Conservation (phyloP, 2,888 invertebrate species). For the Machimus rusticus region DNA sequence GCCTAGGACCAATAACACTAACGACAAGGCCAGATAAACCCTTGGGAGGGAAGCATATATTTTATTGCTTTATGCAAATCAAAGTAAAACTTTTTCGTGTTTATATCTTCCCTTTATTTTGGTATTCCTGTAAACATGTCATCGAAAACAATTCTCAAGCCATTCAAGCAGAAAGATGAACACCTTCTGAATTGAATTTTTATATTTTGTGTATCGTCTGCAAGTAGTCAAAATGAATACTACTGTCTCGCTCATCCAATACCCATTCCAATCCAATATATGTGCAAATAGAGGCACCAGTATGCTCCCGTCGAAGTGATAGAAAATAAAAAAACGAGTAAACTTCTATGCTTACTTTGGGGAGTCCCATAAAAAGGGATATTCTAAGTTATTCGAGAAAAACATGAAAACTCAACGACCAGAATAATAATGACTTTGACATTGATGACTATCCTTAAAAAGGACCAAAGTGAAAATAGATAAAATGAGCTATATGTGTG, state of each 20-base stretch:
- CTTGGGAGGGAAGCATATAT: not conserved
- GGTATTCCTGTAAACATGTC: slow-evolving; percentile 45
- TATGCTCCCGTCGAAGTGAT: not conserved
- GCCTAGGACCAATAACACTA: not conserved
- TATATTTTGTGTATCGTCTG: slow-evolving; percentile 38
- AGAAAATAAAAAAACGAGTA: not conserved
- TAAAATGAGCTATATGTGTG: not conserved
- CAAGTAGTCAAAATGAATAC: not conserved
- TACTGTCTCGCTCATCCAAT: not conserved
- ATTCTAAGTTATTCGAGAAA: slow-evolving; percentile 14
- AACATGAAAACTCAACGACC: slow-evolving; percentile 37
- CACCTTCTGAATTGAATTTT: slow-evolving; percentile 43
- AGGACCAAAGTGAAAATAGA: not conserved
- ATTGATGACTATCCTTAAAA: slow-evolving; percentile 34
- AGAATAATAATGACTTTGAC: slow-evolving; percentile 42
- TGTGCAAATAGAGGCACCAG: not conserved
- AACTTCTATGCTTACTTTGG: not conserved
- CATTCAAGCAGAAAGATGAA: slow-evolving; percentile 57
- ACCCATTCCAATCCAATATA: not conserved
- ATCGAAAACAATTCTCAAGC: slow-evolving; percentile 59
- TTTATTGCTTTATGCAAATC: slow-evolving; percentile 44
- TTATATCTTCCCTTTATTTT: slow-evolving; percentile 7
- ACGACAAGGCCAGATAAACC: not conserved
- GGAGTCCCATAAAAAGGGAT: not conserved
- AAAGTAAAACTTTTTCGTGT: slow-evolving; percentile 21